These are phyloP conservation scores for Ferrisia virgata DNA, from an alignment of 2,888 invertebrate genomes.

Conservation along the genomic window DNA sequence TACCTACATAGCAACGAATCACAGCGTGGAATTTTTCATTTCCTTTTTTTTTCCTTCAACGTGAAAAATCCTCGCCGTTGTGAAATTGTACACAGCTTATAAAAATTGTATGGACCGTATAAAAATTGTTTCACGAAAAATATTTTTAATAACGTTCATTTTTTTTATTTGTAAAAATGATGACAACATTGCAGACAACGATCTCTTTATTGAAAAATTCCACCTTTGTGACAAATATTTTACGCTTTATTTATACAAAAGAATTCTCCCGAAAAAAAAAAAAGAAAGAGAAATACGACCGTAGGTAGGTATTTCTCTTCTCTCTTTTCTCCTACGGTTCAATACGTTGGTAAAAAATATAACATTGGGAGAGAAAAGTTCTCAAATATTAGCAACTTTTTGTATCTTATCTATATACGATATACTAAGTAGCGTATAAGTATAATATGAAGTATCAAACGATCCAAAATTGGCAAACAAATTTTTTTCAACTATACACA, in stretches of 20 bases:
- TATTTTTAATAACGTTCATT: slow-evolving; percentile 38
- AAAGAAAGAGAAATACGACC: not conserved
- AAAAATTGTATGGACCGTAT: slow-evolving; percentile 9
- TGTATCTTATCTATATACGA: not conserved
- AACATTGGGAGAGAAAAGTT: not conserved
- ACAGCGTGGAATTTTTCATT: slow-evolving; percentile 20
- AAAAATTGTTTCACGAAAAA: slow-evolving; percentile 29
- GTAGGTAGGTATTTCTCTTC: slow-evolving; percentile 6
- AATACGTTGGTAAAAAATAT: not conserved
- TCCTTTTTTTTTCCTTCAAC: not conserved
- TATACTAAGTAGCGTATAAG: not conserved
- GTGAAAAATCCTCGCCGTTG: not conserved
- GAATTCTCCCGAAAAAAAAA: not conserved
- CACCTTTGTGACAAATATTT: slow-evolving; percentile 39
- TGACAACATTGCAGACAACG: slow-evolving; percentile 21
- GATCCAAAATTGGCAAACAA: too few relatives aligned
- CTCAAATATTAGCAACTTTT: not conserved
- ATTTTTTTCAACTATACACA: too few relatives aligned
- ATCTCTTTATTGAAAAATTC: slow-evolving; percentile 40
- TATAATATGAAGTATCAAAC: not conserved
- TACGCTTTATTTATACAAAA: slow-evolving; percentile 29
- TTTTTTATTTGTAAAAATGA: slow-evolving; percentile 33
- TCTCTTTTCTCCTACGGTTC: not conserved
- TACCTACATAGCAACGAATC: not conserved
- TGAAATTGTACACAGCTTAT: slow-evolving; percentile 1